phyloP scores from a whole-genome alignment of 1,140 invertebrate genomes.

The Sinonovacula constricta region DNA sequence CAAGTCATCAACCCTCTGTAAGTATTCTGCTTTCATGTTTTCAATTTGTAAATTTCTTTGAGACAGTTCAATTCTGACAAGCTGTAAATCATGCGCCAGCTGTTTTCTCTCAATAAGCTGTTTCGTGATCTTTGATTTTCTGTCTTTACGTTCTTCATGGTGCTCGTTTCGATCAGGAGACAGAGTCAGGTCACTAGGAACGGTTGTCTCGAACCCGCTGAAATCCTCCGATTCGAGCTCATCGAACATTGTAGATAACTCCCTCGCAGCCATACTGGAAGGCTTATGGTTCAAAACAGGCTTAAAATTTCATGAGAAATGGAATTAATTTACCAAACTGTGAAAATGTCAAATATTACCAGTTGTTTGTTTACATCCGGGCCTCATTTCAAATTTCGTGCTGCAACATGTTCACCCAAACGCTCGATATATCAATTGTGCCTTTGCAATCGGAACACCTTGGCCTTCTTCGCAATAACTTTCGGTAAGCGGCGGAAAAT shows the following conservation, averaged over 20 bases:
- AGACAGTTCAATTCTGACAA: constrained; percentile 78
- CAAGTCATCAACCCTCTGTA: constrained; percentile 75
- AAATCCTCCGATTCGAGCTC: constrained; percentile 73
- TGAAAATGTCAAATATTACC: neutral
- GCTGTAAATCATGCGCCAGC: constrained; percentile 77
- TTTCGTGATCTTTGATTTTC: constrained; percentile 67
- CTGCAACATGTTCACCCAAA: constrained; percentile 46
- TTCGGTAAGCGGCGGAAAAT: too few relatives aligned
- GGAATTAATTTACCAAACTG: neutral
- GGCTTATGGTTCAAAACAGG: neutral
- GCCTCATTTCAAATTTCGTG: constrained; percentile 47
- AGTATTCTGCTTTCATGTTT: constrained; percentile 76
- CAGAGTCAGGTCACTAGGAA: constrained; percentile 73
- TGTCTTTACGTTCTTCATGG: constrained; percentile 55
- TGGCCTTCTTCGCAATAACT: too few relatives aligned
- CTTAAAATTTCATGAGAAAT: neutral
- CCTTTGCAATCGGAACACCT: too few relatives aligned
- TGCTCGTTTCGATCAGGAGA: constrained; percentile 69
- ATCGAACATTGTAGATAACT: constrained; percentile 73
- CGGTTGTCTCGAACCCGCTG: constrained; percentile 70
- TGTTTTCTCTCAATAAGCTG: constrained; percentile 77
- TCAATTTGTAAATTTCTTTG: constrained; percentile 77
- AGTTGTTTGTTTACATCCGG: constrained; percentile 8
- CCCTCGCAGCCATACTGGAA: constrained; percentile 65
- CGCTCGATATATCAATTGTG: too few relatives aligned